phyloP scores from a whole-genome alignment of 2,797 vertebrate species.

The Myoxocephalus aenaeus region DNA sequence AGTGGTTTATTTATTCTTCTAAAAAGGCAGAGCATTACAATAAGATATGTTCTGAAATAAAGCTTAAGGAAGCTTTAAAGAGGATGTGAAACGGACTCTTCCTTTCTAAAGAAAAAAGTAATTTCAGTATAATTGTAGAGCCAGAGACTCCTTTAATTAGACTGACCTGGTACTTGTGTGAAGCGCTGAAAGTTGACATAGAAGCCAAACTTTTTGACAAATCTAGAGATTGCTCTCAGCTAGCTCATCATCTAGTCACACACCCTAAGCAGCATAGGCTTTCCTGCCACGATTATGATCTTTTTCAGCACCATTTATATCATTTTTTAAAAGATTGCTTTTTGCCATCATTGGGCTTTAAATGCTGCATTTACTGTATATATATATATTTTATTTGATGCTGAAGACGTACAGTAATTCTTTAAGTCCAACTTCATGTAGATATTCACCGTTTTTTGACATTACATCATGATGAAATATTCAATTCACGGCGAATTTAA shows the following conservation, averaged over 20 bases:
- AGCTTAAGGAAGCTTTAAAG: background rate
- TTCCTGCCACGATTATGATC: background rate
- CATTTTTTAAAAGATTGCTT: background rate
- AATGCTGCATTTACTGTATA: too few species aligned
- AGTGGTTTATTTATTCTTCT: constrained; percentile 17
- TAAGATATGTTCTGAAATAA: constrained; percentile 6
- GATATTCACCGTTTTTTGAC: too few species aligned
- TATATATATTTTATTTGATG: too few species aligned
- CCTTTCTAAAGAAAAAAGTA: background rate
- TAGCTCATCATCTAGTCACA: background rate
- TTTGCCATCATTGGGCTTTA: background rate
- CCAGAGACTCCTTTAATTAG: background rate
- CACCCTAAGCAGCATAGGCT: background rate
- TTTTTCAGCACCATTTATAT: background rate
- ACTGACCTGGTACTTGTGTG: background rate
- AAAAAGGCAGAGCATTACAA: constrained; percentile 12
- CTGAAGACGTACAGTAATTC: too few species aligned
- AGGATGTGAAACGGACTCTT: constrained; percentile 1
- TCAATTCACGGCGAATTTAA: background rate
- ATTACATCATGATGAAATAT: background rate
- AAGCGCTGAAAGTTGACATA: background rate
- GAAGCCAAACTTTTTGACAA: background rate
- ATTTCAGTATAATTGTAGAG: background rate
- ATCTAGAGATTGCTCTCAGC: background rate
- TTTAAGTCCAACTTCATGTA: too few species aligned